Conservation (phyloP, 2,888 invertebrate genomes). For the Perithous albicinctus region DNA sequence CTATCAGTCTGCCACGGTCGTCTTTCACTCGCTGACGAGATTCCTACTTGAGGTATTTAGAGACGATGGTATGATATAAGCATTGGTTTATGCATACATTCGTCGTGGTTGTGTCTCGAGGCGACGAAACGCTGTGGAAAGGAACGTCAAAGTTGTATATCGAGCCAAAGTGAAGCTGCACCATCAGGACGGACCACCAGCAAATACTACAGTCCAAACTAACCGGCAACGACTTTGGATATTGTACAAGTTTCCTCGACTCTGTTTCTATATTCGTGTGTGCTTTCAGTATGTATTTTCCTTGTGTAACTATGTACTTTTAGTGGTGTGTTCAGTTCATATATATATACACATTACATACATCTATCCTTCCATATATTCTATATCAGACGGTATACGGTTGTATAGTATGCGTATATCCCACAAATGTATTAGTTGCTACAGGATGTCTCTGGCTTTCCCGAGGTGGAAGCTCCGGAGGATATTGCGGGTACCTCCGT, state of each 20-base stretch:
- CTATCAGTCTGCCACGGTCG: slow-evolving; percentile 6
- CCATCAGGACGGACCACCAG: slow-evolving; percentile 40
- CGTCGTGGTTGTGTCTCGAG: background rate
- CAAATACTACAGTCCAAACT: slow-evolving; percentile 57
- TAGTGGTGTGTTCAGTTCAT: background rate
- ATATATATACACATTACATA: background rate
- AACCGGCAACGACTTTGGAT: slow-evolving; percentile 55
- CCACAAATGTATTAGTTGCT: slow-evolving; percentile 26
- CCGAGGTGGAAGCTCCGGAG: slow-evolving; percentile 48
- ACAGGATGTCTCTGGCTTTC: slow-evolving; percentile 52
- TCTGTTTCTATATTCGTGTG: background rate
- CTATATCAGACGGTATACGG: background rate
- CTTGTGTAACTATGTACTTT: background rate
- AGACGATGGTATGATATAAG: background rate
- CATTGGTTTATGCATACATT: background rate
- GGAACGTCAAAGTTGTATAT: slow-evolving; percentile 35
- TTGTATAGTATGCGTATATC: background rate
- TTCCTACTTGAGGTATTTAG: slow-evolving; percentile 13
- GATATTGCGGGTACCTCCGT: slow-evolving; percentile 60
- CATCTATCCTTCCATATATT: background rate
- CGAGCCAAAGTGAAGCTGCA: slow-evolving; percentile 16
- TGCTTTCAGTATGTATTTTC: background rate
- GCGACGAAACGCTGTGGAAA: slow-evolving; percentile 20
- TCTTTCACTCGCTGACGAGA: slow-evolving; percentile 29
- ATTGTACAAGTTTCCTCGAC: slow-evolving; percentile 62